Percentiles rank a stretch among this genome's conserved stretches.
These are phyloP conservation scores for Characodon lateralis DNA, from an alignment of 2,797 vertebrate species.

Conservation along the genomic window DNA sequence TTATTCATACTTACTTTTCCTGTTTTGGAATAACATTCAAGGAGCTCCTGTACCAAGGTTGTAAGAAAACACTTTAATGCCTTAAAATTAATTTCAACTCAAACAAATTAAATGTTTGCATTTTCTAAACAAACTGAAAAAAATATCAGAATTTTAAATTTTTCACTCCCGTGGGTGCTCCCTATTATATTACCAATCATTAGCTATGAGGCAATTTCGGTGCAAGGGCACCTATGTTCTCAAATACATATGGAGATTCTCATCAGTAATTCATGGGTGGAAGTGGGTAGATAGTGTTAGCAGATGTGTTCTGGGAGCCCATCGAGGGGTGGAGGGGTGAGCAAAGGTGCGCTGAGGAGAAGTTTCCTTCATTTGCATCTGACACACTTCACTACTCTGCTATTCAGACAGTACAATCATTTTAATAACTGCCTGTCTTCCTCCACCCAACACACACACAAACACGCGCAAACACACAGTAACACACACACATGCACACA, in stretches of 20 bases:
- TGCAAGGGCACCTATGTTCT: conserved; percentile 55
- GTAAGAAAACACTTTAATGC: background rate
- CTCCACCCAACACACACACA: conserved; percentile 16
- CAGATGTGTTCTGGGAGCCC: conserved; percentile 58
- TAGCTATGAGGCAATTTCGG: conserved; percentile 30
- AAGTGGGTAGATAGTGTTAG: conserved; percentile 57
- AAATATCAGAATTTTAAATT: conserved; percentile 26
- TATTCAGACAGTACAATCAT: conserved; percentile 76
- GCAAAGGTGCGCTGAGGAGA: conserved; percentile 67
- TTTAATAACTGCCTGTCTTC: conserved; percentile 78
- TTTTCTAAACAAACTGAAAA: conserved; percentile 1
- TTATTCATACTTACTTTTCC: background rate
- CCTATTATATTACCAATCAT: conserved; percentile 23
- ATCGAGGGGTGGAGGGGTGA: conserved; percentile 46
- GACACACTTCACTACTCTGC: conserved; percentile 80
- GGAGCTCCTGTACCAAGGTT: no score
- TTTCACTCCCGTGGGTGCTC: conserved; percentile 22
- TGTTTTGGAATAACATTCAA: background rate
- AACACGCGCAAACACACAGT: conserved; percentile 20
- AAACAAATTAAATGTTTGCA: background rate
- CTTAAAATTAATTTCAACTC: background rate
- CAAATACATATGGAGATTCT: conserved; percentile 49
- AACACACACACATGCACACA: background rate
- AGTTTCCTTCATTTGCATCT: conserved; percentile 80
- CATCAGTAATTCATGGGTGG: conserved; percentile 68